These are phyloP conservation scores for Poliocrania exsul DNA, from an alignment of 2,797 vertebrate genomes.

Conservation along the genomic window DNA sequence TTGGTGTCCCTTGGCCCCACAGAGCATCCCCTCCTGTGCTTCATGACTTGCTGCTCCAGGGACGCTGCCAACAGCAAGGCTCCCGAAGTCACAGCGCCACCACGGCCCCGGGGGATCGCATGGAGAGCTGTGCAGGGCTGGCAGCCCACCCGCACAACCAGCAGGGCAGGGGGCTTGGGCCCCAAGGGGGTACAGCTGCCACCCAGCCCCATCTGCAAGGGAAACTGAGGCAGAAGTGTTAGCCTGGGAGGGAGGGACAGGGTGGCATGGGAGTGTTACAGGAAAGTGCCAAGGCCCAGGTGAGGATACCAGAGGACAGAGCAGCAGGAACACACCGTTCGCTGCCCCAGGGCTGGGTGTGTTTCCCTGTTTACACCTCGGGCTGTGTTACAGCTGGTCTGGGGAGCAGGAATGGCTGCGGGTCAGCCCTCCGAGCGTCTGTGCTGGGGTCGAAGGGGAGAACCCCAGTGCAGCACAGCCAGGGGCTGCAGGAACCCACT, in stretches of 20 bases:
- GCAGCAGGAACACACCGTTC: not conserved
- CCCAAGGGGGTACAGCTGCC: rapidly evolving
- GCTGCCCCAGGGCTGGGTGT: not conserved
- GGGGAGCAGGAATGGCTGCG: not conserved
- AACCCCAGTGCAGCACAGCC: not conserved
- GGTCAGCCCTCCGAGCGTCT: not conserved
- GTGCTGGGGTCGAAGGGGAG: rapidly evolving
- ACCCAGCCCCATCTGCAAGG: not conserved
- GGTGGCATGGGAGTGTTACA: rapidly evolving
- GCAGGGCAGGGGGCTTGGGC: not conserved
- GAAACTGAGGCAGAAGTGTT: not conserved
- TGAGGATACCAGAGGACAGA: not conserved
- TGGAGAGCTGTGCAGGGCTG: not conserved
- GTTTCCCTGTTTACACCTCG: not conserved
- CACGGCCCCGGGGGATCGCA: no score
- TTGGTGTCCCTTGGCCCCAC: rapidly evolving
- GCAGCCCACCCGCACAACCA: not conserved
- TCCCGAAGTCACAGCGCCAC: not conserved
- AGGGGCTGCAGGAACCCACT: not conserved
- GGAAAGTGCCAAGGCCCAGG: not conserved
- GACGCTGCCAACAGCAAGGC: rapidly evolving
- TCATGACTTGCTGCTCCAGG: rapidly evolving
- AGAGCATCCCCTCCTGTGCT: not conserved
- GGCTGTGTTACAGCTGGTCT: not conserved
- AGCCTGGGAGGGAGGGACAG: not conserved